Evolutionary conservation across 2,113 vertebrate genomes (phyloP).

Genomic region (Raphicerus campestris): DNA sequence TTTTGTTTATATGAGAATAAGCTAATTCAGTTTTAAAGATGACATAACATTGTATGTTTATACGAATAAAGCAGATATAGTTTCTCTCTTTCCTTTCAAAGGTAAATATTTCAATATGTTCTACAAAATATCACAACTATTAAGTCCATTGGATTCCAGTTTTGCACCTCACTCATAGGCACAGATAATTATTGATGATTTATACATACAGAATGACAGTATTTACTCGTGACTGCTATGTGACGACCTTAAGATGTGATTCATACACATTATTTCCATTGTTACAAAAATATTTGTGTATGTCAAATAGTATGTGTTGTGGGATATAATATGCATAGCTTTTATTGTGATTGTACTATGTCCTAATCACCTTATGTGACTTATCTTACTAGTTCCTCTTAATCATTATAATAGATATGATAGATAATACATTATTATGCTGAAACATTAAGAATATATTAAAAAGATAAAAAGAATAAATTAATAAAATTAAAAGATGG

Average conservation of each 20-base stretch:
- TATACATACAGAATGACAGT: background rate
- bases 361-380: fast-evolving
- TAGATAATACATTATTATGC: background rate
- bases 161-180: background rate
- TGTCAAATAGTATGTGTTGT: background rate
- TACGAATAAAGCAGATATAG: background rate
- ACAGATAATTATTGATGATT: background rate
- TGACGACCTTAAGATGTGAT: background rate
- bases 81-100: background rate
- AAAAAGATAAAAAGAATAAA: background rate
- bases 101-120: background rate
- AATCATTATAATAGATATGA: background rate
- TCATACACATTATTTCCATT: background rate
- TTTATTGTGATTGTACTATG: background rate
- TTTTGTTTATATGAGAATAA: background rate
- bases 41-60: background rate
- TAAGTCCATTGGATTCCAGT: background rate
- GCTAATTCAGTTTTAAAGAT: background rate
- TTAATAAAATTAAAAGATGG: background rate
- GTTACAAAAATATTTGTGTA: background rate
- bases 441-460: background rate
- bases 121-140: background rate
- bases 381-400: background rate
- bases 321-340: background rate
- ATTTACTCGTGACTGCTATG: background rate